phyloP scores from a whole-genome alignment of 1,140 invertebrate genomes.

The Penaeus japonicus region DNA sequence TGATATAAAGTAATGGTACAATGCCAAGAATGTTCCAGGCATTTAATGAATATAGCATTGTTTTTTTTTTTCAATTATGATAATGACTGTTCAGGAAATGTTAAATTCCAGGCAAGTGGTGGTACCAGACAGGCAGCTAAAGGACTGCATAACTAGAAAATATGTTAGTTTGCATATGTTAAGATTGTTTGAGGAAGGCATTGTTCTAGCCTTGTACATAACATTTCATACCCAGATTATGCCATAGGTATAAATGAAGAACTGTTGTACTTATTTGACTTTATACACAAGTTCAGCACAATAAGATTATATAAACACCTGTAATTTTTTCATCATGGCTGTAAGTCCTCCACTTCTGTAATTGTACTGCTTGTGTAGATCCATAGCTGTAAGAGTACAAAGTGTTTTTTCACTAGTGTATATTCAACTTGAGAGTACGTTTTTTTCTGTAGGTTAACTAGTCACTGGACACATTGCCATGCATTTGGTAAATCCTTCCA shows the following conservation, averaged over 20 bases:
- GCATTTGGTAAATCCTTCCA: conserved; percentile 49
- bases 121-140: conserved; percentile 3
- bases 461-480: conserved; percentile 45
- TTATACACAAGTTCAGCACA: conserved; percentile 42
- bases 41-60: background rate
- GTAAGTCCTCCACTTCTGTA: conserved; percentile 50
- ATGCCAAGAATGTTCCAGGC: no score
- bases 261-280: conserved; percentile 36
- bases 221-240: no score
- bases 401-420: conserved; percentile 41
- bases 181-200: conserved; percentile 20
- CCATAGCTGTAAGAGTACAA: conserved; percentile 52
- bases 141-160: background rate
- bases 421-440: conserved; percentile 32
- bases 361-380: conserved; percentile 50
- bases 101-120: background rate
- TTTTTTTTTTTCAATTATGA: background rate
- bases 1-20: no score
- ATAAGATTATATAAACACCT: conserved; percentile 42
- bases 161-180: background rate
- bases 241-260: no score
- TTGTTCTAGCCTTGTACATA: background rate
- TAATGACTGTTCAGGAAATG: background rate
- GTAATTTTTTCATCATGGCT: conserved; percentile 34
- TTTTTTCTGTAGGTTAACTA: conserved; percentile 51